A percentile compares a stretch with the other conserved stretches of the same genome.
Conservation (phyloP, 2,888 invertebrate species). For the Scaptomyza reducta region DNA sequence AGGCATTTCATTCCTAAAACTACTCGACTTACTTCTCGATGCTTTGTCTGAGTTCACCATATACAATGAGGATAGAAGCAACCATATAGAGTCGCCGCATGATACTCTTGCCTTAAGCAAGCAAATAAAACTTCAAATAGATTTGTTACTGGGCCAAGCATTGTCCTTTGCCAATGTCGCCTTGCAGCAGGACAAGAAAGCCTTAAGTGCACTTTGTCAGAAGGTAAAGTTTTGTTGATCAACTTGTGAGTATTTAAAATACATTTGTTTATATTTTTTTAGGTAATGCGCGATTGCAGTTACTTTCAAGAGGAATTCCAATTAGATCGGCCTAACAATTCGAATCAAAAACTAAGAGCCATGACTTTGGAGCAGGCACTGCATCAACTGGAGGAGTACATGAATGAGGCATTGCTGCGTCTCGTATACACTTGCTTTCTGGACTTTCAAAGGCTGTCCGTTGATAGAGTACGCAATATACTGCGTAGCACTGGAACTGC, state of each 20-base stretch:
- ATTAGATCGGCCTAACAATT: slow-evolving; percentile 39
- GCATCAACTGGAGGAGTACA: slow-evolving; percentile 80
- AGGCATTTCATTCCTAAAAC: slow-evolving; percentile 72
- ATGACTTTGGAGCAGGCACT: slow-evolving; percentile 80
- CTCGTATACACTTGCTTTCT: slow-evolving; percentile 80
- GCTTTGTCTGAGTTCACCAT: slow-evolving; percentile 70
- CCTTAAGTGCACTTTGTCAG: slow-evolving; percentile 82
- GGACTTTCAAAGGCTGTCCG: slow-evolving; percentile 79
- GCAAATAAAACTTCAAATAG: slow-evolving; percentile 74
- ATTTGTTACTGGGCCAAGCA: slow-evolving; percentile 79
- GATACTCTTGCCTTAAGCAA: slow-evolving; percentile 64
- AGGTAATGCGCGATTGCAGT: slow-evolving; percentile 80
- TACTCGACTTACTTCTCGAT: slow-evolving; percentile 78
- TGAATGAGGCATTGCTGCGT: slow-evolving; percentile 82
- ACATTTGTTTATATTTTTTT: not conserved
- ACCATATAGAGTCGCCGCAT: not conserved
- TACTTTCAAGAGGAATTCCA: slow-evolving; percentile 80
- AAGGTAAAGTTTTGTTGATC: slow-evolving; percentile 56
- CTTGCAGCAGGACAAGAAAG: slow-evolving; percentile 79
- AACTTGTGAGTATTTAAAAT: not conserved
- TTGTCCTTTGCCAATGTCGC: slow-evolving; percentile 83
- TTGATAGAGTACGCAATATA: slow-evolving; percentile 75
- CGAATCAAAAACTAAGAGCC: slow-evolving; percentile 79
- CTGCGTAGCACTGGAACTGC: slow-evolving; percentile 44
- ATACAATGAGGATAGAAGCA: slow-evolving; percentile 53